These are phyloP conservation scores for Aegotheles bennettii DNA, from an alignment of 2,113 vertebrate species.

Conservation along the genomic window DNA sequence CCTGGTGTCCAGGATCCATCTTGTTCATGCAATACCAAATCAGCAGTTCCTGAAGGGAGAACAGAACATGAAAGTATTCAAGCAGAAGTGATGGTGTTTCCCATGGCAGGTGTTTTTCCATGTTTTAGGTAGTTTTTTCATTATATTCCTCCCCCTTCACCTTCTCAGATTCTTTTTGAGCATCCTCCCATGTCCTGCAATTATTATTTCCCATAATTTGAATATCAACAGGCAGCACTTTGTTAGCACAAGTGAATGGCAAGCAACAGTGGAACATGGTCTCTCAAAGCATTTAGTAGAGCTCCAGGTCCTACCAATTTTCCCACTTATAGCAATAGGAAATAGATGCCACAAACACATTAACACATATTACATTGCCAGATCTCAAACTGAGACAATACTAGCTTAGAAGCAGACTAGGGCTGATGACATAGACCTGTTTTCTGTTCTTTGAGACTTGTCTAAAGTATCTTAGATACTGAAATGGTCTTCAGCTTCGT, in stretches of 20 bases:
- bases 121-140: background rate
- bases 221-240: background rate
- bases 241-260: background rate
- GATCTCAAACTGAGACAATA: background rate
- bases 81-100: background rate
- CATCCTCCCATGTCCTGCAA: background rate
- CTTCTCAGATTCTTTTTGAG: background rate
- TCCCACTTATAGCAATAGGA: background rate
- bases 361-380: background rate
- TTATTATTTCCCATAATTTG: background rate
- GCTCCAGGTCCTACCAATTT: background rate
- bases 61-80: background rate
- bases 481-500: background rate
- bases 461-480: background rate
- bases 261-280: rapidly evolving
- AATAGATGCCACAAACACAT: background rate
- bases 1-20: background rate
- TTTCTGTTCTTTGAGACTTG: background rate
- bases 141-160: background rate
- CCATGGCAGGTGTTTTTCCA: background rate
- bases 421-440: background rate
- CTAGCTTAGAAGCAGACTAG: background rate
- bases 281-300: background rate
- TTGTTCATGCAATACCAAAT: background rate
- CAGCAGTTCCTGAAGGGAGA: background rate